phyloP scores from a whole-genome alignment of 2,888 invertebrate genomes.

The Caenorhabditis sinica region DNA sequence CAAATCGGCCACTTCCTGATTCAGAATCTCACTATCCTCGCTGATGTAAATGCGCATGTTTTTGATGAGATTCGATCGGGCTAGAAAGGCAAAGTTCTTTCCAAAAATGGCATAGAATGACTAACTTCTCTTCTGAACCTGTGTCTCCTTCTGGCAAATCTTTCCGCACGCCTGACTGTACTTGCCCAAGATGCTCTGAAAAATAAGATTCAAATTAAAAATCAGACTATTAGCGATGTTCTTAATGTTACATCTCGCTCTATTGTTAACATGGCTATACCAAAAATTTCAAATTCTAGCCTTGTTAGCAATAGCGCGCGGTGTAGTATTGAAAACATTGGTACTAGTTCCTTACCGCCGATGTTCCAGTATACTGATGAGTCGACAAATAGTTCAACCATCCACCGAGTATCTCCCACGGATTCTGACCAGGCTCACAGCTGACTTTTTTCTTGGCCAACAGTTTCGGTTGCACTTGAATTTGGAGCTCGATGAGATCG shows the following conservation, averaged over 20 bases:
- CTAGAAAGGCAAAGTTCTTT: slow-evolving; percentile 19
- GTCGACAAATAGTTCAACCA: slow-evolving; percentile 49
- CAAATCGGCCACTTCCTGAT: slow-evolving; percentile 18
- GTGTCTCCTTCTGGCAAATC: slow-evolving; percentile 35
- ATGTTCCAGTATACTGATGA: slow-evolving; percentile 36
- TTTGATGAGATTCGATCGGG: slow-evolving; percentile 36
- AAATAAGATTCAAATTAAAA: not conserved
- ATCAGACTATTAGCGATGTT: not conserved
- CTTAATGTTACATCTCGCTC: too few relatives aligned
- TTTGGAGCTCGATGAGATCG: slow-evolving; percentile 44
- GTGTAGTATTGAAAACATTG: too few relatives aligned
- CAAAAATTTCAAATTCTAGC: too few relatives aligned
- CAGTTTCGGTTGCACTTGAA: slow-evolving; percentile 31
- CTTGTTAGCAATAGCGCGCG: too few relatives aligned
- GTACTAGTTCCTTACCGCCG: slow-evolving; percentile 4
- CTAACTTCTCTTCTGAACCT: slow-evolving; percentile 53
- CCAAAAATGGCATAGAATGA: too few relatives aligned
- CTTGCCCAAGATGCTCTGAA: slow-evolving; percentile 33
- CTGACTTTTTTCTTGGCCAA: slow-evolving; percentile 22
- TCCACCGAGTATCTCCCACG: slow-evolving; percentile 60
- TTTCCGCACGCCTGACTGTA: slow-evolving; percentile 54
- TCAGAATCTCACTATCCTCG: slow-evolving; percentile 41
- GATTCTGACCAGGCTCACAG: slow-evolving; percentile 32
- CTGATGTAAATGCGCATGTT: slow-evolving; percentile 55
- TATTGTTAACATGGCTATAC: too few relatives aligned